These are phyloP conservation scores for Drosophila rhopaloa DNA, from an alignment of 1,140 invertebrate genomes.

Conservation along the genomic window DNA sequence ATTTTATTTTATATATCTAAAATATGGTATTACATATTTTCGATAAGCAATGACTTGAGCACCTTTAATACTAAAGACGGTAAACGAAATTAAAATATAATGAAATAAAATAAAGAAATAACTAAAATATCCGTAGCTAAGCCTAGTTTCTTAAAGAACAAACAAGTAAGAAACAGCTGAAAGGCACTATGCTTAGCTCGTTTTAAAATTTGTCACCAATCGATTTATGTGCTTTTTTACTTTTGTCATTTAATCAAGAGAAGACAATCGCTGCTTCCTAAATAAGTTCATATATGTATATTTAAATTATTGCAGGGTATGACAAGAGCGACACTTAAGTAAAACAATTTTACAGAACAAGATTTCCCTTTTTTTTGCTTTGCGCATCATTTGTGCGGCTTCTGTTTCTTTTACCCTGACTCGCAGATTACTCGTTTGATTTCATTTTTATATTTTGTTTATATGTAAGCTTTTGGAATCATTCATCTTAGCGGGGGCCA, in stretches of 20 bases:
- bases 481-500: constrained; percentile 11
- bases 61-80: no score
- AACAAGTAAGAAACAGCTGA: no score
- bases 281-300: not conserved
- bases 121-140: no score
- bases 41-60: no score
- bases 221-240: not conserved
- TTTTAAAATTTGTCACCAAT: no score
- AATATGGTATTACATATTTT: no score
- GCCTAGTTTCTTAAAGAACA: no score
- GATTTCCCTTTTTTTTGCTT: constrained; percentile 18
- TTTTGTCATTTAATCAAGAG: constrained; percentile 6
- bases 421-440: constrained; percentile 59
- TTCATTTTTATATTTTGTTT: constrained; percentile 66
- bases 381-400: constrained; percentile 41
- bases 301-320: constrained; percentile 10
- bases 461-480: constrained; percentile 24
- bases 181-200: no score
- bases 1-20: no score
- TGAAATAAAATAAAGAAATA: no score
- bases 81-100: no score
- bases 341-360: not conserved
- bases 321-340: not conserved
- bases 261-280: not conserved
- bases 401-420: constrained; percentile 37